Evolutionary conservation across 2,888 invertebrate genomes (phyloP), one percentile per base, ranked within the genome.

Genomic region (Lasioglossum malachurum): DNA sequence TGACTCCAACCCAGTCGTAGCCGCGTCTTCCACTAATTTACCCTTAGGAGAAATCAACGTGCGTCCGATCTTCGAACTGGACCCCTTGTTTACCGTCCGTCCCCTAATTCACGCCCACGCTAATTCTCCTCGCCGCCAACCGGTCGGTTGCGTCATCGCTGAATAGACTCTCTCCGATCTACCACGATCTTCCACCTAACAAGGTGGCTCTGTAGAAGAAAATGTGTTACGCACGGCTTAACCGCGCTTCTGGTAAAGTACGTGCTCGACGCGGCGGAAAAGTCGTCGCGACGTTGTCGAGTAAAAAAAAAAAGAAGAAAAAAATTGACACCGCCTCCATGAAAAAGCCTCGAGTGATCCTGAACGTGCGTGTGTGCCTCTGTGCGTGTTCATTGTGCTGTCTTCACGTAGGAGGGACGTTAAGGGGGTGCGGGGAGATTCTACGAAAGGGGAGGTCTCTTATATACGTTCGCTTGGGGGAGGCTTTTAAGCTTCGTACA

Each of bases 401-500:
- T 78, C 49, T 49, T 27, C 19, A 19, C 77, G 49, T 7, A 23
- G 38, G 49, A 31, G 31, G 46, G 31, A 16, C 27, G 31, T 16
- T 16, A 71, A 27, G 19, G 60, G 19, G 64, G 2, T 7, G 49
- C 12, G 4, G 44, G 64, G 19, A 4, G 23, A 41, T n/a, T 12
- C 35, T 10, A 27, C 49, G 16, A 64, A 46, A 76, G 46, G 49
- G 69, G 16, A 31, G 7, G 46, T 16, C 60, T 31, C 23, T n/a
- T 46, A 60, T 27, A 57, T 57, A 78, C 35, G 53, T 23, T 19
- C 49, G 23, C 49, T 53, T 4, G 64, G 23, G 14, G 27, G 46
- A 64, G 38, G 78, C 78, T 81, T 81, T 73, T 72, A 81, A 78
- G 81, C 78, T 78, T 8, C 72, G 78, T 60, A 77, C 81, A 78